Percentiles rank a stretch among this genome's conserved stretches.
Evolutionary conservation across 2,797 vertebrate genomes (phyloP).

Genomic region (Pangasius mekongensis): DNA sequence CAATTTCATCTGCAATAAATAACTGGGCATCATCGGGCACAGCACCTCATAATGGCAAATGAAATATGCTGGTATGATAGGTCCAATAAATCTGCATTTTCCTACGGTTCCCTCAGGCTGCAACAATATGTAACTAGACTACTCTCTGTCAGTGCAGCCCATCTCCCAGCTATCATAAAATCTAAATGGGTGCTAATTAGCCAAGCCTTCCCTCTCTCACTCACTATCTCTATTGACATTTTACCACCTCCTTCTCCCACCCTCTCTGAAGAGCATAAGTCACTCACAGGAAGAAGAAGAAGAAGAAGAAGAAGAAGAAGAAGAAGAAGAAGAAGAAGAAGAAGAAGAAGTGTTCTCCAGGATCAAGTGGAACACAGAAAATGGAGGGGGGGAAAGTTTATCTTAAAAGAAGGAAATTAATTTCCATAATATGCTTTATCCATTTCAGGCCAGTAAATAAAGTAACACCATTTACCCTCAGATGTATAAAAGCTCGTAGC

Average conservation of each 20-base stretch:
- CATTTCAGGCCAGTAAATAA: constrained; percentile 6
- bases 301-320: neutral
- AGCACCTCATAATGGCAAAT: constrained; percentile 99
- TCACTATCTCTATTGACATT: constrained; percentile 99
- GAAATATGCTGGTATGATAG: constrained; percentile 99
- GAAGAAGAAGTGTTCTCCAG: constrained; percentile 82
- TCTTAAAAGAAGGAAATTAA: neutral
- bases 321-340: neutral
- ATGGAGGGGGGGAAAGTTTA: constrained; percentile 84
- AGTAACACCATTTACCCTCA: constrained; percentile 15
- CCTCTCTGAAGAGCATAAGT: constrained; percentile 89
- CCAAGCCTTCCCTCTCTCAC: constrained; percentile 99
- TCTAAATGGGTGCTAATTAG: constrained; percentile 99
- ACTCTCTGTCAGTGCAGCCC: constrained; percentile 99
- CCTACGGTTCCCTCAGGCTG: constrained; percentile 99
- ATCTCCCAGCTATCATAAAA: constrained; percentile 99
- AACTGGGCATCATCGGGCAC: constrained; percentile 98
- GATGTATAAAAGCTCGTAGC: neutral
- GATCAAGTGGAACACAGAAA: constrained; percentile 90
- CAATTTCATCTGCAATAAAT: constrained; percentile 99
- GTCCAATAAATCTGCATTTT: constrained; percentile 99
- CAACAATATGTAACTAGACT: constrained; percentile 99
- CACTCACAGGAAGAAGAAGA: constrained; percentile 86
- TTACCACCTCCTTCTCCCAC: constrained; percentile 75
- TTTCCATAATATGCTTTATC: neutral